Percentiles rank a stretch among this genome's conserved stretches.
Evolutionary conservation across 2,888 invertebrate genomes (phyloP).

Genomic region (Cotesia congregata): DNA sequence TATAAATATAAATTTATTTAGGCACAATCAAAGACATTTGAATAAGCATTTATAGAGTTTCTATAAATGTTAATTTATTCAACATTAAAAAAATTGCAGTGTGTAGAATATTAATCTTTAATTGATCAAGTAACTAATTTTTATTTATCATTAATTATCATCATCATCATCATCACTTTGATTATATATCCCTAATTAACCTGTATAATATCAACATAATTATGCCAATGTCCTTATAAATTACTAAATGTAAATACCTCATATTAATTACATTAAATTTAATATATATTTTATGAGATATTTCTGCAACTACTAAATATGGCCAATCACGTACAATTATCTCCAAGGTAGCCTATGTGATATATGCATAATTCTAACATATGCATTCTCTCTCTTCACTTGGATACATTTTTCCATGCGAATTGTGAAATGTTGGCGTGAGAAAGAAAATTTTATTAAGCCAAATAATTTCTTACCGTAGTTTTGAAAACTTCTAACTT

Average conservation of each 20-base stretch:
- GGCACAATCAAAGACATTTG: not conserved
- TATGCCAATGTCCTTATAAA: constrained; percentile 46
- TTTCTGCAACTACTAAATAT: constrained; percentile 27
- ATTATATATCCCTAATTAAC: not conserved
- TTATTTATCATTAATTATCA: not conserved
- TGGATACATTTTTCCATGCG: not conserved
- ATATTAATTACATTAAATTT: constrained; percentile 5
- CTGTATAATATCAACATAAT: constrained; percentile 34
- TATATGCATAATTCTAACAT: constrained; percentile 1
- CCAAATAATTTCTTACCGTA: not conserved
- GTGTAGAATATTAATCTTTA: not conserved
- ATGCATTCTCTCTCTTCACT: not conserved
- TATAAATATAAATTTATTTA: not conserved
- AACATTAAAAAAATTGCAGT: not conserved
- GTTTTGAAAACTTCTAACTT: not conserved
- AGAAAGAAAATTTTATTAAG: not conserved
- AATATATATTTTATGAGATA: constrained; percentile 1
- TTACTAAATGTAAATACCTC: constrained; percentile 21
- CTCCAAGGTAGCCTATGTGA: constrained; percentile 21
- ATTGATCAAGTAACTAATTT: not conserved
- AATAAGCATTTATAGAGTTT: not conserved
- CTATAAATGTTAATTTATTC: not conserved
- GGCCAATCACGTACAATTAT: constrained; percentile 25
- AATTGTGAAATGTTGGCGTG: not conserved
- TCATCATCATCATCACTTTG: not conserved